Conservation (phyloP, 2,888 invertebrate species). For the Limnephilus marmoratus region DNA sequence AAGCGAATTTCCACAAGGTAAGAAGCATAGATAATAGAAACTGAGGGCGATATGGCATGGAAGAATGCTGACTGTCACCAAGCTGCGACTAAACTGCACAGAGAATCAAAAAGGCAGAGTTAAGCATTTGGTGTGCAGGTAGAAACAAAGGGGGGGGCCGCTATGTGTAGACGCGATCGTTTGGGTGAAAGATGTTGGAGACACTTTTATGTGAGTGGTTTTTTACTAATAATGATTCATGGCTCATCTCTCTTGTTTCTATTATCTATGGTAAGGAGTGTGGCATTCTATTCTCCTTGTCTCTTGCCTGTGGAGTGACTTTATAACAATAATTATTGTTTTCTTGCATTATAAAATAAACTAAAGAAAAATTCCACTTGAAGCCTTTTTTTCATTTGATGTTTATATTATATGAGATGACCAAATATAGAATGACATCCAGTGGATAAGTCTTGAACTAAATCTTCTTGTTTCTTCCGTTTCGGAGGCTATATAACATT, state of each 20-base stretch:
- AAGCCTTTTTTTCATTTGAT: not conserved
- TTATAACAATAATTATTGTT: not conserved
- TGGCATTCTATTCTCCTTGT: not conserved
- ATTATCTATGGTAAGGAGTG: not conserved
- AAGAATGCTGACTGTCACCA: no score
- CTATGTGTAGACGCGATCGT: no score
- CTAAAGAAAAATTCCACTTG: no score
- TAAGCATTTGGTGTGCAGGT: no score
- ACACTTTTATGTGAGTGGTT: no score
- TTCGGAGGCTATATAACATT: not conserved
- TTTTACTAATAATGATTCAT: no score
- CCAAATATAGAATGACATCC: not conserved
- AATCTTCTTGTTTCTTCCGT: not conserved
- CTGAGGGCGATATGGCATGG: no score
- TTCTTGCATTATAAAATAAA: not conserved
- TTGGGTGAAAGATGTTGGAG: no score
- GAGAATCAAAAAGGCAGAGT: no score
- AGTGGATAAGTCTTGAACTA: not conserved
- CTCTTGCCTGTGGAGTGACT: not conserved
- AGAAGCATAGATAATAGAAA: not conserved
- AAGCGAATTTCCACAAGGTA: not conserved
- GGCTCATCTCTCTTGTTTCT: no score
- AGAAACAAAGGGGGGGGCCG: no score
- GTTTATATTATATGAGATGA: not conserved
- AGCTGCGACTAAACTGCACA: no score